Conservation (phyloP, 2,888 invertebrate species). For the Andrena fulva region DNA sequence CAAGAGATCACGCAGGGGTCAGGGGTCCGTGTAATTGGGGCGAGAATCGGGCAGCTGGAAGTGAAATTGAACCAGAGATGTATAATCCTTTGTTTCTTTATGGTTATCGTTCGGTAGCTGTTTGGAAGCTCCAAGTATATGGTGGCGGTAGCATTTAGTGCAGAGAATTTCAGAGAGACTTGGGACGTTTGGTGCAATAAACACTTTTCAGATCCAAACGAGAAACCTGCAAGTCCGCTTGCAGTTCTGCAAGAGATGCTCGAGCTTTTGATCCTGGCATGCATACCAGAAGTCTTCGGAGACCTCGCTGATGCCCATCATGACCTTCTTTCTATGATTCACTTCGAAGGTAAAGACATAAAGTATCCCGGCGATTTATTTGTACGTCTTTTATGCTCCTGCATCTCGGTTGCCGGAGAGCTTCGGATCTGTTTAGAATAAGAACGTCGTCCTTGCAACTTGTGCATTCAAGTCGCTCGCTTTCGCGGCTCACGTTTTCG, state of each 20-base stretch:
- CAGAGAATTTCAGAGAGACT: too few relatives aligned
- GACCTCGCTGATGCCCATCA: conserved; percentile 5
- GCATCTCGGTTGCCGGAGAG: conserved; percentile 20
- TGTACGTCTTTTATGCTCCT: conserved; percentile 31
- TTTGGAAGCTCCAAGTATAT: too few relatives aligned
- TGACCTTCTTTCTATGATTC: conserved; percentile 52
- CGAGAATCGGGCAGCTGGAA: too few relatives aligned
- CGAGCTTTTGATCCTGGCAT: conserved; percentile 14
- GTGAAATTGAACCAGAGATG: too few relatives aligned
- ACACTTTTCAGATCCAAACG: not conserved
- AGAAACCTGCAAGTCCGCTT: not conserved
- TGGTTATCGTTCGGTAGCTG: too few relatives aligned
- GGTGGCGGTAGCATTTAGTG: too few relatives aligned
- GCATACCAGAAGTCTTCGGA: conserved; percentile 1
- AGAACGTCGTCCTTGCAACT: conserved; percentile 25
- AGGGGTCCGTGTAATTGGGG: too few relatives aligned
- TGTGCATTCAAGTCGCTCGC: conserved; percentile 23
- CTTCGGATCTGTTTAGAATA: conserved; percentile 16
- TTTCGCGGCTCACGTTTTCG: conserved; percentile 9
- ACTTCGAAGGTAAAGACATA: conserved; percentile 27
- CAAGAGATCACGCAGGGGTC: too few relatives aligned
- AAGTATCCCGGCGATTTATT: conserved; percentile 38
- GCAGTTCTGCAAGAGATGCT: not conserved
- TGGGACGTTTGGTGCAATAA: too few relatives aligned
- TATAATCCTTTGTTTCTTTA: too few relatives aligned